Evolutionary conservation across 2,113 vertebrate species (phyloP).

Genomic region (Pungitius pungitius): DNA sequence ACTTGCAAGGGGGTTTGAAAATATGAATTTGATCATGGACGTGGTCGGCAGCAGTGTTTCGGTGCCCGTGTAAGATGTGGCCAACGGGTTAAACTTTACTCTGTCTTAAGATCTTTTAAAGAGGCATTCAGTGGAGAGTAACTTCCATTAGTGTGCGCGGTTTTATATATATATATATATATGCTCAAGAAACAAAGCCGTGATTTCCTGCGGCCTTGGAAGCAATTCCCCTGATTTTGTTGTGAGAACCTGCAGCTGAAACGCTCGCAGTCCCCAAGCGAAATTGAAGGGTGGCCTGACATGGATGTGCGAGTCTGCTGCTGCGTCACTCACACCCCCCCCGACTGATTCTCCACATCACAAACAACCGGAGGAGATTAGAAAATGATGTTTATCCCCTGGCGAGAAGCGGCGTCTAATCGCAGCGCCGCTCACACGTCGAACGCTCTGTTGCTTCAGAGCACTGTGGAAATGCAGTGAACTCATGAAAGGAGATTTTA

Average conservation of each 20-base stretch:
- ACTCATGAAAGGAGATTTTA: constrained; percentile 79
- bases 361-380: constrained; percentile 37
- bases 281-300: constrained; percentile 12
- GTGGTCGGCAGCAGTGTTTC: constrained; percentile 30
- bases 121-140: constrained; percentile 1
- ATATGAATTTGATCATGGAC: constrained; percentile 63
- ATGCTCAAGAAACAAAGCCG: background rate
- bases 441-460: constrained; percentile 68
- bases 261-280: background rate
- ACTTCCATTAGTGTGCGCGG: background rate
- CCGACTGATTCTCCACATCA: constrained; percentile 47
- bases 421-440: constrained; percentile 63
- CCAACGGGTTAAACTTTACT: constrained; percentile 27
- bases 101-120: background rate
- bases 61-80: constrained; percentile 2
- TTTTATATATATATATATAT: too few species aligned
- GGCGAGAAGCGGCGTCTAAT: constrained; percentile 66
- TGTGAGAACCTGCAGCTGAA: background rate
- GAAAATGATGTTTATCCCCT: constrained; percentile 49
- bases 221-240: background rate
- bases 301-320: constrained; percentile 21
- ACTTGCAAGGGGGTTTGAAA: constrained; percentile 71
- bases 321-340: constrained; percentile 35
- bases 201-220: background rate
- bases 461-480: constrained; percentile 69